Conservation (phyloP, 2,888 invertebrate genomes). For the Furcula furcula region DNA sequence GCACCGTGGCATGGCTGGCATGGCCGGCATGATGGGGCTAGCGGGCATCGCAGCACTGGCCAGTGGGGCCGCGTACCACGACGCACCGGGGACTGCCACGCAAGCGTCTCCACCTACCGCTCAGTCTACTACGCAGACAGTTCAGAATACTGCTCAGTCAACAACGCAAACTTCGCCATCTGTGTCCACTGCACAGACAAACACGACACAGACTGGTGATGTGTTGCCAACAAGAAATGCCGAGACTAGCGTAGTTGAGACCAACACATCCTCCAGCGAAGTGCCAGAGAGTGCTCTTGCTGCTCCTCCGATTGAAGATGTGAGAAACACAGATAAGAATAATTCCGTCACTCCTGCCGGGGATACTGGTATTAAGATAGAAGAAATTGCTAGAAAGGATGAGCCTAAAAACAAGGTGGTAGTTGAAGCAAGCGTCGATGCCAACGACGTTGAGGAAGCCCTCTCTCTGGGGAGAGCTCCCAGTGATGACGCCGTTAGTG, state of each 20-base stretch:
- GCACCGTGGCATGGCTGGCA: slow-evolving; percentile 76
- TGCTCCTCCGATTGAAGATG: slow-evolving; percentile 22
- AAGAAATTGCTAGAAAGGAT: slow-evolving; percentile 58
- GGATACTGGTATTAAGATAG: slow-evolving; percentile 52
- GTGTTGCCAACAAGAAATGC: slow-evolving; percentile 44
- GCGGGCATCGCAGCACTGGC: slow-evolving; percentile 74
- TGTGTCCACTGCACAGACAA: slow-evolving; percentile 70
- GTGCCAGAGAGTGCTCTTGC: slow-evolving; percentile 36
- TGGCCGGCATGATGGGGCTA: slow-evolving; percentile 73
- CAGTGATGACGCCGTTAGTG: slow-evolving; percentile 25
- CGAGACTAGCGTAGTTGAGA: slow-evolving; percentile 48
- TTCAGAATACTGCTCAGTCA: slow-evolving; percentile 73
- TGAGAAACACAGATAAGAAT: slow-evolving; percentile 39
- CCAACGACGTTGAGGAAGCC: slow-evolving; percentile 25
- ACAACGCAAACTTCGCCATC: slow-evolving; percentile 73
- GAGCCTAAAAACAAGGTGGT: slow-evolving; percentile 36
- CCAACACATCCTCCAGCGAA: slow-evolving; percentile 45
- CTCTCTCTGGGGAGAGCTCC: slow-evolving; percentile 35
- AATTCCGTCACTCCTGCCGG: slow-evolving; percentile 29
- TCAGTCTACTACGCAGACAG: slow-evolving; percentile 75
- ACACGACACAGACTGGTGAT: slow-evolving; percentile 70
- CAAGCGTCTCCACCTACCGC: slow-evolving; percentile 69
- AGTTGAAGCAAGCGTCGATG: slow-evolving; percentile 32
- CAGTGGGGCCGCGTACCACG: slow-evolving; percentile 71
- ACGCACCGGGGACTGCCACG: slow-evolving; percentile 68